These are phyloP conservation scores for Chelidonichthys spinosus DNA, from an alignment of 2,797 vertebrate species.

Conservation along the genomic window DNA sequence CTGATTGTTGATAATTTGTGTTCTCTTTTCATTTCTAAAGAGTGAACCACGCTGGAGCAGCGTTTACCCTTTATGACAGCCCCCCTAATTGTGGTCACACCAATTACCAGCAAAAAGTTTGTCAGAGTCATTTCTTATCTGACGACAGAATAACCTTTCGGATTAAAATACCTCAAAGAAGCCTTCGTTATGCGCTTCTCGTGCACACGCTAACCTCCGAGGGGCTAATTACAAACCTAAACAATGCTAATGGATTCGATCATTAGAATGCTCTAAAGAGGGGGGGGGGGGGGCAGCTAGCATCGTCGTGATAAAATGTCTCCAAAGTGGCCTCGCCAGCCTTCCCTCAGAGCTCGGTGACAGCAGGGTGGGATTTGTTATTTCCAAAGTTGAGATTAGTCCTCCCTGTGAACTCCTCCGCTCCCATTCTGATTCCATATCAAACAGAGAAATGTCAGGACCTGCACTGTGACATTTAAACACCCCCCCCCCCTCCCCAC, in stretches of 20 bases:
- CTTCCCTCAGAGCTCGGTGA: slow-evolving; percentile 51
- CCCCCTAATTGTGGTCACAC: slow-evolving; percentile 19
- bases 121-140: slow-evolving; percentile 41
- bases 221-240: slow-evolving; percentile 72
- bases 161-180: slow-evolving; percentile 34
- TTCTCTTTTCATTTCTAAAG: not conserved
- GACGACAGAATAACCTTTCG: slow-evolving; percentile 63
- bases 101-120: slow-evolving; percentile 48
- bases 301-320: slow-evolving; percentile 50
- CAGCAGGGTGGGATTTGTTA: slow-evolving; percentile 70
- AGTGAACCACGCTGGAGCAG: not conserved
- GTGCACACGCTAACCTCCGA: slow-evolving; percentile 48
- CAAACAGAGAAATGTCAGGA: slow-evolving; percentile 86
- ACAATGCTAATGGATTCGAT: slow-evolving; percentile 68
- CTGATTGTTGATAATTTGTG: not conserved
- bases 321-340: slow-evolving; percentile 31
- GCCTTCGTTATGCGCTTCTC: slow-evolving; percentile 29
- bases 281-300: slow-evolving; percentile 10
- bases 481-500: slow-evolving; percentile 40
- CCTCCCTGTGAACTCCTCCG: slow-evolving; percentile 73
- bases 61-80: not conserved
- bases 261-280: slow-evolving; percentile 53
- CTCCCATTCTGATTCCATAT: slow-evolving; percentile 82
- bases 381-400: slow-evolving; percentile 78
- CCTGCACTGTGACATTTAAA: slow-evolving; percentile 85